Percentiles rank a stretch among this genome's conserved stretches.
phyloP scores from a whole-genome alignment of 2,888 invertebrate genomes.

The Camponotus fellah region DNA sequence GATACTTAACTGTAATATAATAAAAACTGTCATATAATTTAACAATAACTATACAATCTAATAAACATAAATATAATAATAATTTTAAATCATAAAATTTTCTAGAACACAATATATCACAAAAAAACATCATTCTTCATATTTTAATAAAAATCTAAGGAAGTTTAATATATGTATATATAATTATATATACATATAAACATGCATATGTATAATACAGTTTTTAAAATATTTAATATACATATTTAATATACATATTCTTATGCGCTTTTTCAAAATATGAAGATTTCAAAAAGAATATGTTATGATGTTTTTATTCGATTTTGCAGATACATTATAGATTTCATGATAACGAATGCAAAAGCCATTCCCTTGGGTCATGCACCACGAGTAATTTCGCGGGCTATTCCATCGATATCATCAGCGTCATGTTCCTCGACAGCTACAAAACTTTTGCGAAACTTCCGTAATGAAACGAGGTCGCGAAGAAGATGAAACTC shows the following conservation, averaged over 20 bases:
- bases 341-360: slow-evolving; percentile 20
- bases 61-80: background rate
- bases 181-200: background rate
- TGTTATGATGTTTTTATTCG: background rate
- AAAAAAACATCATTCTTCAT: background rate
- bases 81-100: background rate
- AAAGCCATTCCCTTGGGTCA: slow-evolving; percentile 11
- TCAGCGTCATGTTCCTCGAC: slow-evolving; percentile 25
- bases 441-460: slow-evolving; percentile 20
- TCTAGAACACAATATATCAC: background rate
- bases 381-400: background rate
- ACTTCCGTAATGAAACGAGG: slow-evolving; percentile 58
- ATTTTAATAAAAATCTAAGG: background rate
- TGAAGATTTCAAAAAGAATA: background rate
- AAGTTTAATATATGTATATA: background rate
- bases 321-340: background rate
- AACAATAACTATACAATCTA: background rate
- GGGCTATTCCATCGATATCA: background rate
- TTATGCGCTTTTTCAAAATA: background rate
- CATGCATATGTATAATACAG: background rate
- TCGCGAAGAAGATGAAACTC: slow-evolving; percentile 54
- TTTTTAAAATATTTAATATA: background rate
- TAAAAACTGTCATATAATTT: background rate
- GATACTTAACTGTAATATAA: background rate
- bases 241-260: background rate